A percentile compares a stretch with the other conserved stretches of the same genome.
These are phyloP conservation scores for Hippocampus comes DNA, from an alignment of 2,113 vertebrate genomes.

Conservation along the genomic window DNA sequence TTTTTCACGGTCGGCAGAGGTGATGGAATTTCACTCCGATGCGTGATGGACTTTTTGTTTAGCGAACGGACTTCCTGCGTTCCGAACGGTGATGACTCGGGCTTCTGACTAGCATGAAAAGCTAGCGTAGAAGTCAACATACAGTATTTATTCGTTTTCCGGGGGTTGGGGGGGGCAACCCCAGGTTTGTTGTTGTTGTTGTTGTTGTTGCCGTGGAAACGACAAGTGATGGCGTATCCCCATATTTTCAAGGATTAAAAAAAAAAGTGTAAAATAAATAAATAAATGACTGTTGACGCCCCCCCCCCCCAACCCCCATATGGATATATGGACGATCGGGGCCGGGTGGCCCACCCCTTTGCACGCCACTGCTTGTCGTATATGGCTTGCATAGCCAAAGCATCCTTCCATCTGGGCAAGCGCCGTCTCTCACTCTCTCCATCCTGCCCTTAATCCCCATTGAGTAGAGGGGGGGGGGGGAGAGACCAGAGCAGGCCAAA, in stretches of 20 bases:
- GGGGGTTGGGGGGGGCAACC: too few relatives aligned
- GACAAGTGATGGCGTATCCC: too few relatives aligned
- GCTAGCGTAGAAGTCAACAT: not conserved
- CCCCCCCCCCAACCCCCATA: too few relatives aligned
- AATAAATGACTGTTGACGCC: too few relatives aligned
- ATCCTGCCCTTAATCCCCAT: conserved; percentile 63
- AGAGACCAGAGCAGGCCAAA: conserved; percentile 63
- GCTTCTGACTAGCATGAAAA: not conserved
- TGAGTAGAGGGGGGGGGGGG: conserved; percentile 59
- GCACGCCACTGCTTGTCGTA: not conserved
- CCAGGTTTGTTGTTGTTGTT: too few relatives aligned
- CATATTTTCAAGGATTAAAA: too few relatives aligned
- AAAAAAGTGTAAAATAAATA: too few relatives aligned
- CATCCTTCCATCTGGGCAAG: conserved; percentile 41
- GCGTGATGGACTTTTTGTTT: not conserved
- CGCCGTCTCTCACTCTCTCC: conserved; percentile 55
- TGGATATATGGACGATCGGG: too few relatives aligned
- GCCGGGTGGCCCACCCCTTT: too few relatives aligned
- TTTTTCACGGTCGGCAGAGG: conserved; percentile 32
- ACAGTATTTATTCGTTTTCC: not conserved
- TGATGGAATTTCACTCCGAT: not conserved
- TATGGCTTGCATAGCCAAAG: conserved; percentile 44
- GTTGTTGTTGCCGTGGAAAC: too few relatives aligned
- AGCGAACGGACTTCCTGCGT: too few relatives aligned
- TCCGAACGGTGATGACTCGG: not conserved